Evolutionary conservation across 2,113 vertebrate genomes (phyloP), one percentile per base, ranked within the genome.

Genomic region (Panthera uncia): DNA sequence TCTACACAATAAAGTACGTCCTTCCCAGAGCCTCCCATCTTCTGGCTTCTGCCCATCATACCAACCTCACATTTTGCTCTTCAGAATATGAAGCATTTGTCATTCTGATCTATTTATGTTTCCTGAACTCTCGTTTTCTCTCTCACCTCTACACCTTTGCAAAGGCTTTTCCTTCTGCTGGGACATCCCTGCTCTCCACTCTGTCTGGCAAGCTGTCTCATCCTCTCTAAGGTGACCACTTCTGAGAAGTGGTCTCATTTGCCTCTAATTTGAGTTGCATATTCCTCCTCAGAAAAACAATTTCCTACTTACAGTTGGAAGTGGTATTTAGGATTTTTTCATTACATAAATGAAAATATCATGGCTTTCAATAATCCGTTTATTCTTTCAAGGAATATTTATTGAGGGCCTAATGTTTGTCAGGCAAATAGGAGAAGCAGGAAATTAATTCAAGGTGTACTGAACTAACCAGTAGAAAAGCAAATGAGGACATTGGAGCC

Each of bases 341-440:
- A 33, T 74, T 76, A 8, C 19, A 82, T 78, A 87, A 81, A 68
- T 93, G 45, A 93, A 69, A 92, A 90, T 86, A 65, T n/a, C 71
- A 81, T 90, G 25, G 19, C 27, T 95, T 96, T 86, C 27, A 96
- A 69, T 71, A 87, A 78, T 73, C 48, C 11, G 23, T 68, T 93
- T 95, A 96, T 87, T 89, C 18, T 38, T 89, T 96, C 36, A 69
- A 69, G 48, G 23, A 85, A n/a, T 97, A 52, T 68, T 84, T 92
- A 80, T 76, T 61, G 63, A 93, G 63, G 7, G 8, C 5, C 69
- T 93, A 63, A 76, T 90, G 50, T 16, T 66, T 66, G 29, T 66
- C 25, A 66, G 29, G 29, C 4, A 52, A 66, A 36, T 57, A 52
- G 29, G 14, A 7, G 21, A 82, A 45, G 33, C 41, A 45, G n/a